A percentile compares a stretch with the other conserved stretches of the same genome.
Evolutionary conservation across 2,797 vertebrate species (phyloP).

Genomic region (Schizopygopsis pylzovi): DNA sequence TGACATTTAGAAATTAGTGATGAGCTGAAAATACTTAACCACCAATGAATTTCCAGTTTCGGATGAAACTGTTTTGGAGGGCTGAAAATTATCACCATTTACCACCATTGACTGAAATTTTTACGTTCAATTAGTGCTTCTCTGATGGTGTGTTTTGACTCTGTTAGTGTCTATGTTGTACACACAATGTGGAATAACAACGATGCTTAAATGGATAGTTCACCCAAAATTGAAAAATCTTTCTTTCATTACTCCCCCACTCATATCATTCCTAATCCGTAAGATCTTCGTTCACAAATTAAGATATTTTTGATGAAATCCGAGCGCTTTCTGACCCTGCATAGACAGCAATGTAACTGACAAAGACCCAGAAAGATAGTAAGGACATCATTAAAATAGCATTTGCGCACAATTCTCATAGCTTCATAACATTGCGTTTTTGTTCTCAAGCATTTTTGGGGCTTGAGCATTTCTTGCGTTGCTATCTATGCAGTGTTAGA

Average conservation of each 20-base stretch:
- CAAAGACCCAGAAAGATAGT: neutral
- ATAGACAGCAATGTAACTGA: neutral
- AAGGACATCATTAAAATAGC: neutral
- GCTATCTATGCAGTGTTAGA: neutral
- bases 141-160: neutral
- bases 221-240: neutral
- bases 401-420: neutral
- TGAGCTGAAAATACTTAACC: neutral
- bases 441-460: too few relatives aligned
- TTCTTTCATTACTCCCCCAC: neutral
- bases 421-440: neutral
- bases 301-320: neutral
- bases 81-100: neutral
- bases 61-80: neutral
- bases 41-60: neutral
- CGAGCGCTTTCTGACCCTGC: neutral
- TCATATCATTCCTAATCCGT: neutral
- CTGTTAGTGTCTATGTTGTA: neutral
- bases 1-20: neutral
- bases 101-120: neutral
- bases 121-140: neutral
- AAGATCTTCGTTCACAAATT: neutral
- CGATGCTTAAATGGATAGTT: neutral
- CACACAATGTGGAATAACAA: neutral
- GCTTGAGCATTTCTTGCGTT: neutral